phyloP scores from a whole-genome alignment of 2,888 invertebrate species.

The Rambutsinella grinnellia region DNA sequence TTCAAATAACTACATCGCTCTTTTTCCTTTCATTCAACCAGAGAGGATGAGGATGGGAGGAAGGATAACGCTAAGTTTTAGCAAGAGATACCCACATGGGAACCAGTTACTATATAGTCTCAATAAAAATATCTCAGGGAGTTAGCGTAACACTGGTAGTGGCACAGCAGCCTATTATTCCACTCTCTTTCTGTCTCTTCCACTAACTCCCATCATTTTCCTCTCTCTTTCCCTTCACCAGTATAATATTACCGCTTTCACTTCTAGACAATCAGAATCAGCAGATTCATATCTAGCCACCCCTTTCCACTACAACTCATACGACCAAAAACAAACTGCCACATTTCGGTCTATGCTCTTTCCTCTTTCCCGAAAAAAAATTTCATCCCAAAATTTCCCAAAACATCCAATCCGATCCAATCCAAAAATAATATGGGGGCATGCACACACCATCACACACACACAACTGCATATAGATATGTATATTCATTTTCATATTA shows the following conservation, averaged over 20 bases:
- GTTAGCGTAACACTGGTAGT: constrained; percentile 10
- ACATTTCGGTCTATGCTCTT: no score
- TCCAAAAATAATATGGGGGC: neutral
- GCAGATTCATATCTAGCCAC: neutral
- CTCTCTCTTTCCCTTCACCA: neutral
- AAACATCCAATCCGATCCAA: neutral
- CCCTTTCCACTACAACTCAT: neutral
- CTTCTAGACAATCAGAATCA: neutral
- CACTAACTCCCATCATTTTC: neutral
- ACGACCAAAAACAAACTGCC: neutral
- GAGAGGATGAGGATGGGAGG: constrained; percentile 3
- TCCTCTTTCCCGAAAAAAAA: neutral
- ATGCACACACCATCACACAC: neutral
- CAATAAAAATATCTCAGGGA: neutral
- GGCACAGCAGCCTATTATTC: constrained; percentile 46
- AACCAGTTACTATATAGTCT: constrained; percentile 3
- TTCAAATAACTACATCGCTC: constrained; percentile 56
- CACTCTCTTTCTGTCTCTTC: constrained; percentile 15
- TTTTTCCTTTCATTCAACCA: constrained; percentile 20
- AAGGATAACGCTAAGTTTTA: constrained; percentile 31
- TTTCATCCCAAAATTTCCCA: neutral
- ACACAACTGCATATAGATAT: neutral
- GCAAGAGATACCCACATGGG: constrained; percentile 24
- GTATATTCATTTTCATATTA: neutral
- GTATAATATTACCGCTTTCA: neutral